Base-by-base conservation (phyloP, 2,113 vertebrate species). In the Sardina pilchardus region DNA sequence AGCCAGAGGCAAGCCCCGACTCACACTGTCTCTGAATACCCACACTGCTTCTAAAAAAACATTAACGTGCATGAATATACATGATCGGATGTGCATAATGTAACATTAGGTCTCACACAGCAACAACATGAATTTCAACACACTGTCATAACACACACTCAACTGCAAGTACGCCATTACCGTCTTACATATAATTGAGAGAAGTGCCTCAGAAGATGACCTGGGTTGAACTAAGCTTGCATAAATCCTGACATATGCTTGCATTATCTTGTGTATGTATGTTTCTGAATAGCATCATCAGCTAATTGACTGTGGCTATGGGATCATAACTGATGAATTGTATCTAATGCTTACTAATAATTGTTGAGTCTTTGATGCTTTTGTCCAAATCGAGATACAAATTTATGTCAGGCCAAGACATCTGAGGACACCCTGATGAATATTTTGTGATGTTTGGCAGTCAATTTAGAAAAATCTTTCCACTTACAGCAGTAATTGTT, bases 1-100 rank as follows among this genome's bases (percentile, higher is more conserved):
- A 36, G 71, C 71, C 16, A 6, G 71, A 34, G 30, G 71, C 30
- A 78, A 36, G 30, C 71, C 71, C 30, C 0, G 34, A 6, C 71
- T 39, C 12, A 30, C 71, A 78, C 10, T 34, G 14, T 34, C 16
- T 34, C 30, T 36, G 30, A 75, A 71, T 42, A 42, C 39, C 2
- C 8, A n/a, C 63, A 71, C n/a, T 26, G 9, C 63, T 26, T 26
- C n/a, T 26, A 26, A 71, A 71, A 71, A 75, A 78, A 78, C 16
- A 78, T 34, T 36, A 36, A 34, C 14, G 71, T 36, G 71, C 71
- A 36, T 78, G 12, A 78, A 78, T 78, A 78, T 78, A 14, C 71
- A 78, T 78, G 71, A 78, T 59, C 21, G 71, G 71, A 78, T 34
- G 71, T 78, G 71, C 71, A 34, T 36, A 78, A 78, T 36, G 34